Base-by-base conservation (phyloP, 2,113 vertebrate genomes). In the Hippocampus comes region DNA sequence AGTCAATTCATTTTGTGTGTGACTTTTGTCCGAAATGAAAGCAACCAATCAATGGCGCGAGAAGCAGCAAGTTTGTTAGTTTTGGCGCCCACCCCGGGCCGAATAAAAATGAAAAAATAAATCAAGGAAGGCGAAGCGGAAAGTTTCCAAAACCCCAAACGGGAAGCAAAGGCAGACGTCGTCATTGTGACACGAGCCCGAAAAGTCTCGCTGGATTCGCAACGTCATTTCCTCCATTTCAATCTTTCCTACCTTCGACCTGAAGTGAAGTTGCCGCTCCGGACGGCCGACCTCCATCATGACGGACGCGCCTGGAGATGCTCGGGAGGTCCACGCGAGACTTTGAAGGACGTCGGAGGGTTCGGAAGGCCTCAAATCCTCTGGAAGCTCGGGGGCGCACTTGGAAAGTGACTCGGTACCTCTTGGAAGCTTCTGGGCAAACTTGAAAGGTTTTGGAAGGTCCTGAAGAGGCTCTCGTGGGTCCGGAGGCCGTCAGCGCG, bases 211-310 rank as follows among this genome's bases (percentile, higher is more conserved):
- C 15, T 4, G 20, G 9, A 1, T 55, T 55, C 9, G 53, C 53
- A 11, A 23, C 2, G 27, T 34, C 20, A 8, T 34, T 30, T 15
- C 3, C 17, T 38, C 18, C 9, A 12, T 14, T 23, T 2, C 5
- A 17, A 27, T 27, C 2, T 51, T 61, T 67, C 72, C 74, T 76
- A 92, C 92, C 90, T 89, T 87, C 23, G 6, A 87, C 78, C 86
- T 76, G 70, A 86, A 53, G 9, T 20, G 77, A 41, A 78, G 71
- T 25, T 78, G 85, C 71, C 86, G 87, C 75, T 89, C 82, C 64
- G 84, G 86, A 61, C 81, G 76, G 74, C 83, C 85, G 1, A 84
- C 79, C 72, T 92, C 91, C 92, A 93, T 92, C 72, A 71, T 30
- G 21, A 42, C 14, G 10, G 38, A 18, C 4, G 7, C 2, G 84